Evolutionary conservation across 1,140 invertebrate species (phyloP).

Genomic region (Schlechtendalia chinensis): DNA sequence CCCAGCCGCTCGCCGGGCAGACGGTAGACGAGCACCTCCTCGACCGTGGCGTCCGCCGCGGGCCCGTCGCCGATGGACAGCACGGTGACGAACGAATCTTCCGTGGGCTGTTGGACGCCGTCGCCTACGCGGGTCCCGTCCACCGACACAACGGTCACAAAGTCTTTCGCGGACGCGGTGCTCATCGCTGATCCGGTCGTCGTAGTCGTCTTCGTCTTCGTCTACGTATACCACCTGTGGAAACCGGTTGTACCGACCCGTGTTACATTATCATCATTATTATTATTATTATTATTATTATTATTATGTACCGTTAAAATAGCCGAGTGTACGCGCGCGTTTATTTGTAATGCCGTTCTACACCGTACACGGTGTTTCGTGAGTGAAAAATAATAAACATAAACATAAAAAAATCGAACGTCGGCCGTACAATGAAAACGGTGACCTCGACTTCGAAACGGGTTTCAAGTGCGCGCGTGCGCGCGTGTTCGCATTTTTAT

Average conservation of each 20-base stretch:
- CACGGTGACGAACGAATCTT: slow-evolving; percentile 59
- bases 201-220: too few relatives aligned
- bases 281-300: too few relatives aligned
- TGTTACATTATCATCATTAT: too few relatives aligned
- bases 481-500: not conserved
- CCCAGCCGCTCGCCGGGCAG: slow-evolving; percentile 85
- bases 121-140: slow-evolving; percentile 53
- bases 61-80: slow-evolving; percentile 58
- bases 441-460: slow-evolving; percentile 19
- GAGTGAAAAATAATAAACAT: not conserved
- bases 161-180: slow-evolving; percentile 57
- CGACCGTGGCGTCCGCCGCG: slow-evolving; percentile 57
- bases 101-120: slow-evolving; percentile 49
- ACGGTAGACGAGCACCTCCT: slow-evolving; percentile 76
- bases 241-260: too few relatives aligned
- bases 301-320: not conserved
- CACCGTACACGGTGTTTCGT: not conserved
- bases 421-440: not conserved
- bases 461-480: not conserved
- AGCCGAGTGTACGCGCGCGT: too few relatives aligned
- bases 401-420: too few relatives aligned
- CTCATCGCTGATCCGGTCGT: too few relatives aligned
- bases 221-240: too few relatives aligned
- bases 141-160: slow-evolving; percentile 71
- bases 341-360: not conserved